Percentiles rank a stretch among this genome's conserved stretches.
Evolutionary conservation across 2,888 invertebrate genomes (phyloP).

Genomic region (Priocnemis perturbator): DNA sequence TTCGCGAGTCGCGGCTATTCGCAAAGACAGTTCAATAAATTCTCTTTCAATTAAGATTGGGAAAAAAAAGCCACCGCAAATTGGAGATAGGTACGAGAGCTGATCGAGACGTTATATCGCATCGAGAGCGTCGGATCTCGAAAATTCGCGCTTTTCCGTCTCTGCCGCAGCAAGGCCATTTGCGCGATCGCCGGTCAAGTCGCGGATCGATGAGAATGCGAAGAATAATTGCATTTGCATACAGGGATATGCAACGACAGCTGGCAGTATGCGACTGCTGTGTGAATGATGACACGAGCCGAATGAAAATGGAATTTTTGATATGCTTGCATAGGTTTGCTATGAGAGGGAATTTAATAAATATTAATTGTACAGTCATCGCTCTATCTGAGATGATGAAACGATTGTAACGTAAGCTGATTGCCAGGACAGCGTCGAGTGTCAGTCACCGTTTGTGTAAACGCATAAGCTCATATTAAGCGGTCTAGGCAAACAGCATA

Average conservation of each 20-base stretch:
- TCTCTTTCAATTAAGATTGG: conserved; percentile 42
- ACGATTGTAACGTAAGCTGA: too few relatives aligned
- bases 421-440: too few relatives aligned
- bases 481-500: background rate
- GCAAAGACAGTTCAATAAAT: conserved; percentile 37
- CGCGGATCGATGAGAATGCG: conserved; percentile 45
- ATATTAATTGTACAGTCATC: too few relatives aligned
- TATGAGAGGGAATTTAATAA: background rate
- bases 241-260: conserved; percentile 39
- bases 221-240: conserved; percentile 65
- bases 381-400: too few relatives aligned
- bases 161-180: conserved; percentile 17
- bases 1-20: conserved; percentile 5
- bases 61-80: too few relatives aligned
- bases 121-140: conserved; percentile 27
- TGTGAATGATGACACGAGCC: conserved; percentile 42
- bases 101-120: conserved; percentile 13
- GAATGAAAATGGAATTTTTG: conserved; percentile 57
- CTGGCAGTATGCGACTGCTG: conserved; percentile 21
- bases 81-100: too few relatives aligned
- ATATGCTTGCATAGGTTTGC: conserved; percentile 18
- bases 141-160: conserved; percentile 21
- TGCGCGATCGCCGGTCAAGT: conserved; percentile 36
- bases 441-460: too few relatives aligned
- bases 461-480: too few relatives aligned